Base-by-base conservation (phyloP, 2,113 vertebrate genomes). In the Psilopogon haemacephalus region DNA sequence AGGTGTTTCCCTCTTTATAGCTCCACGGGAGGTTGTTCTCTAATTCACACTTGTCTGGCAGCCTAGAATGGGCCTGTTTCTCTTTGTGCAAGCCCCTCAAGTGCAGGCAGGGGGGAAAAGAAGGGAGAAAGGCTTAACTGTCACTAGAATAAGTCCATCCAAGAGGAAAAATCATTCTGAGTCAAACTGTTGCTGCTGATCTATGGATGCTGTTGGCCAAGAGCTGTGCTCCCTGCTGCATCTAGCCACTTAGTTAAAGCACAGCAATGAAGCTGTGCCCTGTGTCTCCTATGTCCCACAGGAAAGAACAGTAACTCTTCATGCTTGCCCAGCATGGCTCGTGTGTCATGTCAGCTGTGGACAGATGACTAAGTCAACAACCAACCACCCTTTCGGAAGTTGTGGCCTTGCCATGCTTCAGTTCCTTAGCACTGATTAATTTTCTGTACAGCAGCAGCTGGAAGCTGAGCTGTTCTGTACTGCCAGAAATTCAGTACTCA, bases 381-480 rank as follows among this genome's bases (percentile, higher is more conserved):
- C 56, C 50, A 83, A 12, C 19, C 40, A 38, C 32, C 6, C 26
- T 72, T 15, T 73, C 3, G 2, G 78, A 71, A 72, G 35, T 80
- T 74, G 54, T 77, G 60, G 46, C 38, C 64, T 92, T 80, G 62
- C 73, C 82, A 84, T 88, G 78, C 78, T 90, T 84, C 79, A 72
- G 40, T 93, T 85, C 79, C 72, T 92, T 82, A 88, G 75, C 37
- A 64, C 71, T 35, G 48, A 88, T 81, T 92, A 84, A 86, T 90
- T 81, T 59, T 79, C 78, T 70, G 17, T 59, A 56, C 90, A 83
- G 70, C 76, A 86, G 73, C 74, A 88, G 80, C 86, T 86, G 94
- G 88, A 93, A 91, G 89, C 81, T 70, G 89, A 81, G 55, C 32
- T 81, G 40, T n/a, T 90, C 37, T 27, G 19, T 55, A 23, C 67